These are phyloP conservation scores for Synergus umbraculus DNA, from an alignment of 2,888 invertebrate species.

Conservation along the genomic window DNA sequence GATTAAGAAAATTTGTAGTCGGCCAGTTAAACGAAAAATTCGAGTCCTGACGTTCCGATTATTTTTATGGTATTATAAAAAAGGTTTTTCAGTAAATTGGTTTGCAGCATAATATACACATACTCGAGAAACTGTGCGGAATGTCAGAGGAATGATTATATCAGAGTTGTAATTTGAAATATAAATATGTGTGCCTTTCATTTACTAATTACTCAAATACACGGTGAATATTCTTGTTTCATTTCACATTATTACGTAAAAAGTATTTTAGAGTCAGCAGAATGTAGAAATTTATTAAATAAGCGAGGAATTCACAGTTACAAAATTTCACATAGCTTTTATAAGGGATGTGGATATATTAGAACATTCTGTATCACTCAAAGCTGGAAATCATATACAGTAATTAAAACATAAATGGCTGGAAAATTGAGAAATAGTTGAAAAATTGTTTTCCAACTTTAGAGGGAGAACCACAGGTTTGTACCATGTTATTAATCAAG, in stretches of 20 bases:
- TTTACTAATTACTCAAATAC: background rate
- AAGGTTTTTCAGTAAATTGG: background rate
- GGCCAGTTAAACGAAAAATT: slow-evolving; percentile 12
- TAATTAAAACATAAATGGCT: background rate
- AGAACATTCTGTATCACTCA: background rate
- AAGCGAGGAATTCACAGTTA: background rate
- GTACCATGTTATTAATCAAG: slow-evolving; percentile 5
- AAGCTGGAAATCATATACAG: background rate
- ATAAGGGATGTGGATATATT: background rate
- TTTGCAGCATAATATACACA: background rate
- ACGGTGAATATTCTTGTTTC: background rate
- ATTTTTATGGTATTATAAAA: slow-evolving; percentile 21
- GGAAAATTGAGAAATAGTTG: slow-evolving; percentile 23
- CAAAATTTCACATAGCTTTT: slow-evolving; percentile 14
- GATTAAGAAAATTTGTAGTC: slow-evolving; percentile 39
- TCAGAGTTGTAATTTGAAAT: background rate
- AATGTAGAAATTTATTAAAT: slow-evolving; percentile 7
- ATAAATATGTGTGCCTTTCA: background rate
- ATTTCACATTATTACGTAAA: background rate
- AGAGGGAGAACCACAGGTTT: slow-evolving; percentile 5
- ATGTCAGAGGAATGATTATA: background rate
- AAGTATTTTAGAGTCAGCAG: background rate
- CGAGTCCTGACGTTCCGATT: background rate
- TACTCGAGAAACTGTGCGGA: background rate
- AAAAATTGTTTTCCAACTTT: slow-evolving; percentile 9